Conservation (phyloP, 1,140 invertebrate genomes). For the Vanessa atalanta region DNA sequence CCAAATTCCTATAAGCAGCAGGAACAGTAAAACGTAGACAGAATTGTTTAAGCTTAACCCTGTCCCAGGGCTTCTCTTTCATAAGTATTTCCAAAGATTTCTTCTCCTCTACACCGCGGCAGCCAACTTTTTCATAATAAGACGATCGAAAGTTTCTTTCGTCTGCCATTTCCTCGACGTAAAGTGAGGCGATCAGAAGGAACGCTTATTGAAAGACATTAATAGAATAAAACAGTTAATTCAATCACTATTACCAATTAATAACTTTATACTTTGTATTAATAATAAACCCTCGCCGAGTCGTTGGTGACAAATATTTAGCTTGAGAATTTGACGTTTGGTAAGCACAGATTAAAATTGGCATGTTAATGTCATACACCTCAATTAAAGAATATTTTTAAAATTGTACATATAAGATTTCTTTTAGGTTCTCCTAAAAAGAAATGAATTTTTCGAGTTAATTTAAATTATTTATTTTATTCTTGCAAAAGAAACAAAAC, state of each 20-base stretch:
- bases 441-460: no score
- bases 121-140: conserved; percentile 95
- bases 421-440: no score
- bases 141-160: conserved; percentile 94
- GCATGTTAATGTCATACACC: no score
- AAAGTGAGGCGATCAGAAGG: conserved; percentile 28
- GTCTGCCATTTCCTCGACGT: conserved; percentile 75
- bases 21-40: conserved; percentile 91
- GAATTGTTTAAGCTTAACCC: conserved; percentile 91
- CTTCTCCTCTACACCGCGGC: conserved; percentile 94
- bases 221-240: neutral
- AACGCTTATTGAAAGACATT: conserved; percentile 19
- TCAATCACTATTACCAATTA: no score
- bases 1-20: conserved; percentile 87
- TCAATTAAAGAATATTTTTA: no score
- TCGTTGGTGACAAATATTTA: no score
- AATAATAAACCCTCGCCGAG: no score
- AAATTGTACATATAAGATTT: no score
- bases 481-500: neutral
- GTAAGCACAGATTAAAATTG: no score
- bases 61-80: conserved; percentile 92
- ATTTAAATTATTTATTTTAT: no score
- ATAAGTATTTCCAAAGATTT: conserved; percentile 95
- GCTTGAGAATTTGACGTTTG: no score
- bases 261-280: no score